Conservation (phyloP, 2,888 invertebrate species). For the Peribatodes rhomboidaria region DNA sequence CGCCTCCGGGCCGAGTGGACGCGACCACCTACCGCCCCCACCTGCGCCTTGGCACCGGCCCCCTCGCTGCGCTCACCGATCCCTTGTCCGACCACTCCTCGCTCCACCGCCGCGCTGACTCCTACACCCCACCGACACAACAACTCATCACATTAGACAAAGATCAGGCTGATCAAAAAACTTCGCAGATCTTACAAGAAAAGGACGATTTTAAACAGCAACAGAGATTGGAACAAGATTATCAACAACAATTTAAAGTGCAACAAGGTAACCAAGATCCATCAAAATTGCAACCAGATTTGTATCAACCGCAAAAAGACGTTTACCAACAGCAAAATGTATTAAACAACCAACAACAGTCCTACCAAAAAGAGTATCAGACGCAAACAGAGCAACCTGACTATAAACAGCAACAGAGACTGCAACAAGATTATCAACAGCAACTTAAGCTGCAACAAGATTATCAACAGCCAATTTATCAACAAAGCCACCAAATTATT, state of each 20-base stretch:
- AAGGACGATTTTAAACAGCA: slow-evolving; percentile 21
- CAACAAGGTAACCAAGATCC: slow-evolving; percentile 22
- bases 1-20: slow-evolving; percentile 57
- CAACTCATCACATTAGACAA: slow-evolving; percentile 49
- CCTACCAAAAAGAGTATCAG: slow-evolving; percentile 2
- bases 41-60: slow-evolving; percentile 65
- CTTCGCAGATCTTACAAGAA: slow-evolving; percentile 17
- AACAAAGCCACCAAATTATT: slow-evolving; percentile 43
- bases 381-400: slow-evolving; percentile 7
- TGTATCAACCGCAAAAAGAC: slow-evolving; percentile 21
- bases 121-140: slow-evolving; percentile 62
- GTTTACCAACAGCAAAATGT: slow-evolving; percentile 37
- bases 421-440: background rate
- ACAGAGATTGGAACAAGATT: slow-evolving; percentile 1
- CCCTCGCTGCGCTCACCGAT: slow-evolving; percentile 57
- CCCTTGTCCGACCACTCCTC: slow-evolving; percentile 62
- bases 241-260: slow-evolving; percentile 17
- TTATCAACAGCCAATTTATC: slow-evolving; percentile 1
- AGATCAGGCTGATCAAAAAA: slow-evolving; percentile 30
- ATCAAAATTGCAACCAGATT: background rate
- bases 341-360: background rate
- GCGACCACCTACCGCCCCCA: slow-evolving; percentile 79
- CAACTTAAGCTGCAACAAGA: background rate
- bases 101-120: slow-evolving; percentile 74
- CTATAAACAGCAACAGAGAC: background rate